These are phyloP conservation scores for Tinamus guttatus DNA, from an alignment of 2,113 vertebrate species.

Conservation along the genomic window DNA sequence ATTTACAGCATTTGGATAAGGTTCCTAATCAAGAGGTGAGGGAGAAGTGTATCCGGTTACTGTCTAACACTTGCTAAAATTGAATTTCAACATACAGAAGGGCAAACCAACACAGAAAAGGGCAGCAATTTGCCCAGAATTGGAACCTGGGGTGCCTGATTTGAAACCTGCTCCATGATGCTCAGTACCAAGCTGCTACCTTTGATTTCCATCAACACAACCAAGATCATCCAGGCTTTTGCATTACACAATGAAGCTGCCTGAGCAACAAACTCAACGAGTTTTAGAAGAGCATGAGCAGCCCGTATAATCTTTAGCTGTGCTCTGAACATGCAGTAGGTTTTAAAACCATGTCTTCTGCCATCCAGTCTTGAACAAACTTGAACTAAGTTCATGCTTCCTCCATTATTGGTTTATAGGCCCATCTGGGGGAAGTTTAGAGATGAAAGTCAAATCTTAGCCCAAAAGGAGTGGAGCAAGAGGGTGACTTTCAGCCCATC, in stretches of 20 bases:
- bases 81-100: not conserved
- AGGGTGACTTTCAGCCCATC: not conserved
- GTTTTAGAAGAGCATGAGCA: not conserved
- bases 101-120: not conserved
- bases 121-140: not conserved
- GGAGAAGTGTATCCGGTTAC: not conserved
- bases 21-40: not conserved
- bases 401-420: not conserved
- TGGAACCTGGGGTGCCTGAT: not conserved
- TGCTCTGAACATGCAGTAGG: not conserved
- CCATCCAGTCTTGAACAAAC: not conserved
- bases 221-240: not conserved
- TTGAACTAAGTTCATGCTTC: not conserved
- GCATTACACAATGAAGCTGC: not conserved
- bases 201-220: not conserved
- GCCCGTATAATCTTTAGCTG: not conserved
- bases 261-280: not conserved
- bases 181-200: not conserved
- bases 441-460: not conserved
- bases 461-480: rapidly evolving
- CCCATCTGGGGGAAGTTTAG: not conserved
- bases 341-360: not conserved
- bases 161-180: not conserved
- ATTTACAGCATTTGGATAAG: not conserved
- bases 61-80: not conserved